phyloP scores from a whole-genome alignment of 2,797 vertebrate genomes.

The Coranthus polyacanthus region DNA sequence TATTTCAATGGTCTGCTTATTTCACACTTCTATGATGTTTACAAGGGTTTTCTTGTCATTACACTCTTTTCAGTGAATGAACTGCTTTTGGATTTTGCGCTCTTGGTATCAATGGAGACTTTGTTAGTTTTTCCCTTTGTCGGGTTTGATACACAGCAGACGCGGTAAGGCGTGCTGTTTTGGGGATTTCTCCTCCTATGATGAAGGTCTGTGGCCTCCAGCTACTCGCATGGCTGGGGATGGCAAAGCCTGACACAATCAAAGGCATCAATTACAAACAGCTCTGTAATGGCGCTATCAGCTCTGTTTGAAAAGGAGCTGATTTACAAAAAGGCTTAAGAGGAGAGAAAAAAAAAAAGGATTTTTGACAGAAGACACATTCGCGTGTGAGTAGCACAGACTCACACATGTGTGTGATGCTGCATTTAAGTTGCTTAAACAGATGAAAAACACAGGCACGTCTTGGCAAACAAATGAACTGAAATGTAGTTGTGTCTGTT shows the following conservation, averaged over 20 bases:
- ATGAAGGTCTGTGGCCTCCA: constrained; percentile 15
- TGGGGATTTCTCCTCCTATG: constrained; percentile 30
- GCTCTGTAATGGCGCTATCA: constrained; percentile 44
- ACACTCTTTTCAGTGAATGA: constrained; percentile 14
- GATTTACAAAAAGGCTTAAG: background rate
- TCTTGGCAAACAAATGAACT: constrained; percentile 51
- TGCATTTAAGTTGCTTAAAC: constrained; percentile 29
- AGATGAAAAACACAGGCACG: constrained; percentile 47
- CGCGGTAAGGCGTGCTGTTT: constrained; percentile 46
- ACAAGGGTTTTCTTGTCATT: constrained; percentile 12
- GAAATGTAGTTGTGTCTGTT: constrained; percentile 19
- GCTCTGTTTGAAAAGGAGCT: constrained; percentile 49
- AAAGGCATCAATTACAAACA: constrained; percentile 67
- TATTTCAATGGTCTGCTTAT: background rate
- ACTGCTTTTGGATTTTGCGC: constrained; percentile 11
- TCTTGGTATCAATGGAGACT: constrained; percentile 30
- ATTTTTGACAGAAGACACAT: constrained; percentile 37
- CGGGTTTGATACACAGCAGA: constrained; percentile 63
- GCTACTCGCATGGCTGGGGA: constrained; percentile 19
- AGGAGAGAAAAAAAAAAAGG: background rate
- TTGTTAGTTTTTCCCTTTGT: constrained; percentile 32
- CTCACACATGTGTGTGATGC: constrained; percentile 36
- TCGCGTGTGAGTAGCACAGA: constrained; percentile 21
- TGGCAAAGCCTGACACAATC: constrained; percentile 49
- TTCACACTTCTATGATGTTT: constrained; percentile 6